Conservation (phyloP, 2,888 invertebrate genomes). For the Seladonia tumulorum region DNA sequence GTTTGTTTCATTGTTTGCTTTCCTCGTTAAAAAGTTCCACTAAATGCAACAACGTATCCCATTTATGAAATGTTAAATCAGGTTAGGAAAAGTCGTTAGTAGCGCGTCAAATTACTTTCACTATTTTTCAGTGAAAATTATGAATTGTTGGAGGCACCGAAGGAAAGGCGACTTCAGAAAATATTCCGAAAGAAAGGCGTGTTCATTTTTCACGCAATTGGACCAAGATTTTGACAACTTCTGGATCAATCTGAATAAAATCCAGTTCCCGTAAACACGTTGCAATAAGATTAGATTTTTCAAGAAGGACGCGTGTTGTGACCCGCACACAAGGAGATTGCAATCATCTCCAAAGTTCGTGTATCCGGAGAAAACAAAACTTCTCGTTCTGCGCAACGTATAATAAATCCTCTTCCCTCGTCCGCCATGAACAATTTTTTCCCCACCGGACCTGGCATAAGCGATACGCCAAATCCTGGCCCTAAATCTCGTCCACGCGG, state of each 20-base stretch:
- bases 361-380: not conserved
- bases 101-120: too few relatives aligned
- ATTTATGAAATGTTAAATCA: too few relatives aligned
- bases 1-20: too few relatives aligned
- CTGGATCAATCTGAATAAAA: not conserved
- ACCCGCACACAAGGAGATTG: not conserved
- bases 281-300: not conserved
- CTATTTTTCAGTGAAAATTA: too few relatives aligned
- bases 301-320: not conserved
- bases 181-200: too few relatives aligned
- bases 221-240: too few relatives aligned
- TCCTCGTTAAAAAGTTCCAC: too few relatives aligned
- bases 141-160: too few relatives aligned
- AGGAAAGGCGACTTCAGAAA: too few relatives aligned
- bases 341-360: not conserved
- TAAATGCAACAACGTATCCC: too few relatives aligned
- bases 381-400: not conserved
- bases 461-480: not conserved
- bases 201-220: too few relatives aligned
- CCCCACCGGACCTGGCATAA: not conserved
- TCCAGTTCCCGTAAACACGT: not conserved
- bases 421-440: not conserved
- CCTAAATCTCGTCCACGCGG: not conserved
- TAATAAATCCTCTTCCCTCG: not conserved
- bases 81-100: too few relatives aligned